Conservation (phyloP, 2,888 invertebrate species). For the Drosophila anomalata region DNA sequence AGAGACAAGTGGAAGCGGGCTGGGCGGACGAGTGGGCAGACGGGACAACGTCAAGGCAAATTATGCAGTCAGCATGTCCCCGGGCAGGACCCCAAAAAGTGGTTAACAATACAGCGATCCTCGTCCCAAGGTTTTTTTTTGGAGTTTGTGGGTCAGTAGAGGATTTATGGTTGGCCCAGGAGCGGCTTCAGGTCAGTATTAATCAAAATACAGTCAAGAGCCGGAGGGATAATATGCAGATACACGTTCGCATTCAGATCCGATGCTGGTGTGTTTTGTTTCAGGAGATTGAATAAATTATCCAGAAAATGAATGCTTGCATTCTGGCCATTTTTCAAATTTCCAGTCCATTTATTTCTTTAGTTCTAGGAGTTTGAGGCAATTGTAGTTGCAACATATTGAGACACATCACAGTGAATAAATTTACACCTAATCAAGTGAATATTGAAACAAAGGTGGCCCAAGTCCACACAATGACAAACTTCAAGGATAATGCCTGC, state of each 20-base stretch:
- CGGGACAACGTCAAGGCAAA: slow-evolving; percentile 70
- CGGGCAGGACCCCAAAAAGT: slow-evolving; percentile 33
- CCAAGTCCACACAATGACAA: neutral
- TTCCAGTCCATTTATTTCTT: neutral
- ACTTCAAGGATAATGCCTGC: slow-evolving; percentile 12
- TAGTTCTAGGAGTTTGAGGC: neutral
- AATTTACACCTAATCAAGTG: slow-evolving; percentile 78
- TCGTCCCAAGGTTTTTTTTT: slow-evolving; percentile 16
- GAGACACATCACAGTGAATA: slow-evolving; percentile 53
- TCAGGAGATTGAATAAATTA: neutral
- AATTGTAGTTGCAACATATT: neutral
- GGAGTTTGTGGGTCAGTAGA: slow-evolving; percentile 57
- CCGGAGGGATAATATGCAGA: slow-evolving; percentile 5
- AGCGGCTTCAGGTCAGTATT: slow-evolving; percentile 31
- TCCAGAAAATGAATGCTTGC: neutral
- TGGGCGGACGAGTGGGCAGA: neutral
- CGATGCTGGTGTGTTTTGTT: slow-evolving; percentile 4
- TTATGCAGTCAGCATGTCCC: slow-evolving; percentile 76
- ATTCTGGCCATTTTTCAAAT: neutral
- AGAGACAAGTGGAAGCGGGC: slow-evolving; percentile 22
- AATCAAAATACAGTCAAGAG: slow-evolving; percentile 24
- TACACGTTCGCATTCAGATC: neutral
- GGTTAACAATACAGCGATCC: slow-evolving; percentile 55
- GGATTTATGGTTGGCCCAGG: slow-evolving; percentile 63
- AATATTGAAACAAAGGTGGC: slow-evolving; percentile 66